Conservation (phyloP, 2,888 invertebrate species). For the Uropetala carovei region DNA sequence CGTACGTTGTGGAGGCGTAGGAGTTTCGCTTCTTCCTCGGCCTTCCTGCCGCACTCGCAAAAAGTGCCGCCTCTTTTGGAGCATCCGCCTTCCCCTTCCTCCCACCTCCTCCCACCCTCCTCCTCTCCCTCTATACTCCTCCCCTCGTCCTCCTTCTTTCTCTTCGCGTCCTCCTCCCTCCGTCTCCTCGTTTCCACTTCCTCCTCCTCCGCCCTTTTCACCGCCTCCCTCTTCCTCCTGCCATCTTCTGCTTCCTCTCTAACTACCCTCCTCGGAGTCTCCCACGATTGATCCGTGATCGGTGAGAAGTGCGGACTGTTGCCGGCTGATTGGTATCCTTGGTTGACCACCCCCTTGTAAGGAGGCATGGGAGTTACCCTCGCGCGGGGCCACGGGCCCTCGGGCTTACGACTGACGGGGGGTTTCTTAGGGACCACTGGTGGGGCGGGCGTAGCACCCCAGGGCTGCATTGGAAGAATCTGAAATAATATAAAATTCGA, state of each 20-base stretch:
- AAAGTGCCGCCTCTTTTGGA: neutral
- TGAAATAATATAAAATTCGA: neutral
- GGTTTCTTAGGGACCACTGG: slow-evolving; percentile 40
- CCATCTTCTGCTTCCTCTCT: neutral
- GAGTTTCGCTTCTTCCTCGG: slow-evolving; percentile 46
- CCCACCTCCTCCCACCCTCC: neutral
- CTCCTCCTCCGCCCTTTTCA: neutral
- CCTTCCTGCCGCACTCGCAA: slow-evolving; percentile 43
- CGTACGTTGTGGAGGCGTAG: slow-evolving; percentile 52
- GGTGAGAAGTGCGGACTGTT: neutral
- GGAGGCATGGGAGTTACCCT: slow-evolving; percentile 48
- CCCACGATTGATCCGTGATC: neutral
- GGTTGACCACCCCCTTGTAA: slow-evolving; percentile 41
- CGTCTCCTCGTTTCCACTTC: neutral
- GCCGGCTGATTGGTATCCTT: slow-evolving; percentile 1
- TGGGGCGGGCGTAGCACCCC: slow-evolving; percentile 38
- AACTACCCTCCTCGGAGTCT: neutral
- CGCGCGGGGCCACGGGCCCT: slow-evolving; percentile 51
- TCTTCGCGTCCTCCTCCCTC: neutral
- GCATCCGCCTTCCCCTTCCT: neutral
- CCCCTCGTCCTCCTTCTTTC: neutral
- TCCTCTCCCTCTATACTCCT: neutral
- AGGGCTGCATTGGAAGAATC: slow-evolving; percentile 44
- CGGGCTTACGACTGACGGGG: slow-evolving; percentile 46
- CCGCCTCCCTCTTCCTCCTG: neutral